Base-by-base conservation (phyloP, 2,888 invertebrate species). In the Hydroisotoma schaefferi region DNA sequence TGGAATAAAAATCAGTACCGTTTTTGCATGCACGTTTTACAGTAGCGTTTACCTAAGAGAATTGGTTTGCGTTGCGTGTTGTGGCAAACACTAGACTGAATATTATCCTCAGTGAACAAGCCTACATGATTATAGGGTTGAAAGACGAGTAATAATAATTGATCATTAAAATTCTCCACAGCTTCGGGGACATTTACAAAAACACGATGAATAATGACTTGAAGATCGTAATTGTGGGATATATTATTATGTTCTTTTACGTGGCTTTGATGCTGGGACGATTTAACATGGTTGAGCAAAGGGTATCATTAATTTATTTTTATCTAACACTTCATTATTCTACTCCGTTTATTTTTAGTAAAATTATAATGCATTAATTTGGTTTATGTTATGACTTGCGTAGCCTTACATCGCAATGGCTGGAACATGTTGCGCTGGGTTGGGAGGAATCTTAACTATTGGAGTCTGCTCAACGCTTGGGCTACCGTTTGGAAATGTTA, bases 401-500 rank as follows among this genome's bases (percentile, higher is more conserved):
- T 75, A 84, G 85, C 77, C 86, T 65, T 82, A 83, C 63, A 77
- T 89, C 60, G 85, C 86, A 3, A 77, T 82, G 69, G 79, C 85
- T 38, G 89, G 89, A 43, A 78, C 90, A 54, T 73, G 87, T 15
- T 83, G 85, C 73, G 84, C 90, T 29, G 86, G 83, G 4, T 82
- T 88, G 80, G 85, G 89, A 1, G 51, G 46, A 23, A 75, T 85
- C 2, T 82, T 85, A 26, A 83, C 87, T 1, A 82, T 85, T 57
- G 86, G 88, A 52, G 76, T 88, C 74, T 88, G 88, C 73, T 86
- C 88, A 1, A 75, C 84, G 10, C 74, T 86, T 58, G 86, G 86
- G 2, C 80, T 89, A 28, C 81, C 85, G 27, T 90, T 87, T 76
- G 88, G 89, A 1, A 89, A 90, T 0, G 85, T 90, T 1, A 90